Percentiles rank a stretch among this genome's conserved stretches.
phyloP scores from a whole-genome alignment of 2,888 invertebrate genomes.

The Pseudeuparius sepicola region DNA sequence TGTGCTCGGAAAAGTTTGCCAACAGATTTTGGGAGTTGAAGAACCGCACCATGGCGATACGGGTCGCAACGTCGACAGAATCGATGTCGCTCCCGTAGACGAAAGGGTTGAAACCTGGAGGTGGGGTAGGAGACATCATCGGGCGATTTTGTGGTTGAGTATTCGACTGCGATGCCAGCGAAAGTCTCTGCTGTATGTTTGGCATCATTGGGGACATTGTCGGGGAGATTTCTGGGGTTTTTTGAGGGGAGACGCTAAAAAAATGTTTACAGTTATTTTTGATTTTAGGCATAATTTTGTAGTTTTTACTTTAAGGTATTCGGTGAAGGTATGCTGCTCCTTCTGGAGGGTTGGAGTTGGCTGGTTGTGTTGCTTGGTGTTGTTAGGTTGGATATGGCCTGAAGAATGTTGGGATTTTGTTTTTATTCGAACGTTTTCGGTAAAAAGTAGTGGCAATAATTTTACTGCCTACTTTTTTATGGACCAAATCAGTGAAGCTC shows the following conservation, averaged over 20 bases:
- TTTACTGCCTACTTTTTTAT: too few relatives aligned
- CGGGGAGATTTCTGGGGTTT: not conserved
- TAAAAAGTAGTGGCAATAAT: too few relatives aligned
- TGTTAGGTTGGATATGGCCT: constrained; percentile 76
- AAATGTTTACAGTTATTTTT: too few relatives aligned
- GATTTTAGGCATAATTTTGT: constrained; percentile 2
- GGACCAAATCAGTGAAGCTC: too few relatives aligned
- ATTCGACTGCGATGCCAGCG: constrained; percentile 27
- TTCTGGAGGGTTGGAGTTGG: constrained; percentile 54
- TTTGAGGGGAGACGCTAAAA: not conserved
- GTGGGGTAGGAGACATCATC: constrained; percentile 46
- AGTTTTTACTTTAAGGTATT: constrained; percentile 34
- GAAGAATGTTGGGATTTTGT: too few relatives aligned
- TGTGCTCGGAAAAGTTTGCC: constrained; percentile 97
- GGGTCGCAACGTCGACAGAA: constrained; percentile 94
- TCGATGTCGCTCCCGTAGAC: constrained; percentile 93
- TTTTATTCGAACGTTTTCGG: too few relatives aligned
- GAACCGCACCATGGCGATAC: constrained; percentile 97
- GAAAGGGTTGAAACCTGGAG: constrained; percentile 65
- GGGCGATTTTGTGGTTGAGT: constrained; percentile 38
- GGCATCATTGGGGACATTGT: constrained; percentile 21
- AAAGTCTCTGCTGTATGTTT: constrained; percentile 25
- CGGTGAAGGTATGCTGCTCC: constrained; percentile 54
- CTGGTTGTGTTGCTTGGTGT: constrained; percentile 48
- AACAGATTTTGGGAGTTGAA: constrained; percentile 96